Percentiles rank a stretch among this genome's conserved stretches.
These are phyloP conservation scores for Oscheius myriophilus DNA, from an alignment of 2,888 invertebrate species.

Conservation along the genomic window DNA sequence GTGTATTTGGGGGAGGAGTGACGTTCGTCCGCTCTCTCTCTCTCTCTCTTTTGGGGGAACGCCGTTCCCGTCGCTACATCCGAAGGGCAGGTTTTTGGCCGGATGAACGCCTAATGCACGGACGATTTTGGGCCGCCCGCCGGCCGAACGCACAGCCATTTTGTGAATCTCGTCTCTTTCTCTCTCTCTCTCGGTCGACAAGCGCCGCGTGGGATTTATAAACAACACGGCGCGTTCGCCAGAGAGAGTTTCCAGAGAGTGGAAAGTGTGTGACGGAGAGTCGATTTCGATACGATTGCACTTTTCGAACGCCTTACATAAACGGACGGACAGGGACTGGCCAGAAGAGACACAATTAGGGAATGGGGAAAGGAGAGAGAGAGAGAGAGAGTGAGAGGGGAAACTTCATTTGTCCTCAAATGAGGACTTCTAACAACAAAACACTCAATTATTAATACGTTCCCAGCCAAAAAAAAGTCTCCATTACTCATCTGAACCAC, in stretches of 20 bases:
- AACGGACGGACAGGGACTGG: background rate
- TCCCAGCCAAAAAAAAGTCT: too few relatives aligned
- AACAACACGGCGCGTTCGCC: too few relatives aligned
- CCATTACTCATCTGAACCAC: too few relatives aligned
- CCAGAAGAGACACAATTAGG: background rate
- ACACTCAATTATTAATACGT: too few relatives aligned
- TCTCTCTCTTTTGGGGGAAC: too few relatives aligned
- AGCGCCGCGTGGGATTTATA: too few relatives aligned
- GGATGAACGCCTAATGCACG: slow-evolving; percentile 8
- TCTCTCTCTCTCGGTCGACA: too few relatives aligned
- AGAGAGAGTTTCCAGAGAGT: too few relatives aligned
- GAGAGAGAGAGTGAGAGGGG: background rate
- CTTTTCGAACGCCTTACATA: background rate
- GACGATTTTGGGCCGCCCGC: slow-evolving; percentile 7
- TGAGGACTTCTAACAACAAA: too few relatives aligned
- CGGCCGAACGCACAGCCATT: slow-evolving; percentile 8
- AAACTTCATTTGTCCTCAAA: background rate
- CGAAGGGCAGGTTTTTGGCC: slow-evolving; percentile 25
- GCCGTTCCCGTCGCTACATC: slow-evolving; percentile 13
- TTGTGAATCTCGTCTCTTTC: slow-evolving; percentile 7
- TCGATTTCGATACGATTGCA: too few relatives aligned
- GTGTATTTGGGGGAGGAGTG: background rate
- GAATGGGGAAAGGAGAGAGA: background rate
- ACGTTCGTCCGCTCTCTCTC: too few relatives aligned
- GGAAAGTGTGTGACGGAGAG: too few relatives aligned